Evolutionary conservation across 1,140 invertebrate genomes (phyloP), one percentile per base, ranked within the genome.

Genomic region (Acromyrmex echinatior): DNA sequence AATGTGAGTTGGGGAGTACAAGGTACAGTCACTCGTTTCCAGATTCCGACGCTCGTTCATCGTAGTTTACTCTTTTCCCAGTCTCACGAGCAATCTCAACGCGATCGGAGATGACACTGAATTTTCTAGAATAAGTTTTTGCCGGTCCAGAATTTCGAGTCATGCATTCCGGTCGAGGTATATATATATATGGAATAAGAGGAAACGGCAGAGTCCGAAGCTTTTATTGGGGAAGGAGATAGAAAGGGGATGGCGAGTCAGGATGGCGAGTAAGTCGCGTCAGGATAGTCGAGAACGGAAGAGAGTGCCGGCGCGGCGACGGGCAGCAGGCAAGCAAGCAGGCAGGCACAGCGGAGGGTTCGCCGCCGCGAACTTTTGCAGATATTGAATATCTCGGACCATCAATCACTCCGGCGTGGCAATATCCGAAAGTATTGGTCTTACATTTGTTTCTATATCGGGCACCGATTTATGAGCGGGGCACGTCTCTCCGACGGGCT

Each of bases 321-420:
- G 21, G 21, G 56, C 53, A 74, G 84, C 71, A 21, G 21, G 21
- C 21, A 21, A 21, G 21, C 21, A 21, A 0, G 21, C 1, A 25
- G 63, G 81, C 62, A 86, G 65, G 84, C 76, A 53, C 66, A 62
- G 53, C 35, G 56, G 77, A 51, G 77, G 79, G 80, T 53, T 84
- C 56, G 74, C 56, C 51, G 66, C 53, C 53, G 77, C 84, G 65
- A 94, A 94, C 89, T 94, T 94, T 94, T 86, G 91, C 92, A 94
- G 93, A 95, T 94, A 95, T 94, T 94, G 92, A 94, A 95, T 94
- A 94, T 95, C 94, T 93, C 89, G 93, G 91, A 94, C 93, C 93
- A 95, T 94, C 94, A 94, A 95, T 95, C 94, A 94, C 89, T 85
- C 73, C 66, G 71, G 84, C 81, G 86, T 78, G 87, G 88, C 93